Evolutionary conservation across 2,113 vertebrate species (phyloP), one percentile per base, ranked within the genome.

Genomic region (Rhabdornis inornatus): DNA sequence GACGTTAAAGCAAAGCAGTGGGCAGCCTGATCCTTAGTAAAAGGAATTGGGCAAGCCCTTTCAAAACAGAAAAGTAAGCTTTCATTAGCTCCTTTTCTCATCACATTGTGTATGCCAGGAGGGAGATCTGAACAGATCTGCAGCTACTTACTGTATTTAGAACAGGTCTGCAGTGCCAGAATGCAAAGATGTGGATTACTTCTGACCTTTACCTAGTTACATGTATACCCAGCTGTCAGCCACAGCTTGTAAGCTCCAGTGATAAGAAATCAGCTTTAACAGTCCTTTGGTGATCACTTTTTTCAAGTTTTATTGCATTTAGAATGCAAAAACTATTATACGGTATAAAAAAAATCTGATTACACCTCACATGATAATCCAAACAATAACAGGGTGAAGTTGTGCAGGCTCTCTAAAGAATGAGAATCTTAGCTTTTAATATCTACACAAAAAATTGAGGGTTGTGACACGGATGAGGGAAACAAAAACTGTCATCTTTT

Each of bases 191-290:
- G 10, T 64, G 77, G 93, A 92, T 95, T 87, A 92, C 84, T 93
- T 49, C 68, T 78, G 90, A 96, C 86, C 91, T 92, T 92, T 87
- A 86, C 69, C 60, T 45, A 45, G 65, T 75, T 92, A 82, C 61
- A 76, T 9, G 20, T 69, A 49, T 57, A 76, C 30, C 63, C 81
- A 44, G 63, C 83, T 57, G 77, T n/a, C 72, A 74, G 25, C 81
- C 47, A 44, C 16, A n/a, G 39, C 11, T 22, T 64, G 35, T 56
- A 87, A 88, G 31, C n/a, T 66, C 15, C 45, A 45, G 25, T 15
- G 30, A 28, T 10, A 44, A 77, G 70, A 65, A 89, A 88, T 24
- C 70, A 61, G 61, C 69, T 55, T 68, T 37, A 87, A n/a, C 17
- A 10, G 25, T 42, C 53, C 60, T 72, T 72, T 6, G 25, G 25